A percentile compares a stretch with the other conserved stretches of the same genome.
phyloP scores from a whole-genome alignment of 2,888 invertebrate species.

The Eledona agricola region DNA sequence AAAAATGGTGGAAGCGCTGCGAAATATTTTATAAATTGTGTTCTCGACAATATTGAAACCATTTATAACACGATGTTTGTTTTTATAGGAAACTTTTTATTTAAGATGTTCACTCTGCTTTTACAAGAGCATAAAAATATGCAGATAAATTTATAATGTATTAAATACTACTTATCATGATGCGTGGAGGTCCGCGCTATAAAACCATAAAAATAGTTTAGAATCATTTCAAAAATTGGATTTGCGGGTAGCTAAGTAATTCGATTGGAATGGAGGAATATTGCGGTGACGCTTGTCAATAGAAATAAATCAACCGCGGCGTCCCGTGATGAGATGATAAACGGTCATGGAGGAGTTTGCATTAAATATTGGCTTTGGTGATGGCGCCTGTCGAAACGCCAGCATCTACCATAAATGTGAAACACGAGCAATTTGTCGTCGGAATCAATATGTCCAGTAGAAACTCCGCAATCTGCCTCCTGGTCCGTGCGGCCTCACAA shows the following conservation, averaged over 20 bases:
- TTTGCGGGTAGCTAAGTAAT: not conserved
- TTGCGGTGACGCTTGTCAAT: not conserved
- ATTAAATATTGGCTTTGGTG: slow-evolving; percentile 14
- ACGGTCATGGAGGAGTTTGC: slow-evolving; percentile 1
- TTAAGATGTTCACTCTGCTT: too few relatives aligned
- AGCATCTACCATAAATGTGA: slow-evolving; percentile 38
- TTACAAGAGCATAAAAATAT: too few relatives aligned
- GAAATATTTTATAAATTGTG: too few relatives aligned
- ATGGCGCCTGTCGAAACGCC: slow-evolving; percentile 5
- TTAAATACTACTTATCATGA: too few relatives aligned
- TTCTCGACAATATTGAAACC: too few relatives aligned
- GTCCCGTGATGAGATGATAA: slow-evolving; percentile 1
- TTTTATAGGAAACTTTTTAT: too few relatives aligned
- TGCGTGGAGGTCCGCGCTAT: too few relatives aligned
- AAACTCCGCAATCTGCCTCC: slow-evolving; percentile 46
- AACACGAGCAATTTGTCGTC: slow-evolving; percentile 45
- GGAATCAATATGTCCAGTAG: slow-evolving; percentile 45
- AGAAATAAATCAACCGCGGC: slow-evolving; percentile 2
- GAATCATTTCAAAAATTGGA: too few relatives aligned
- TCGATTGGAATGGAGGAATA: not conserved
- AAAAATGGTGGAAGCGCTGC: too few relatives aligned
- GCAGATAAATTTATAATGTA: too few relatives aligned
- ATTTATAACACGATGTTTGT: too few relatives aligned
- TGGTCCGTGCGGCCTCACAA: slow-evolving; percentile 42
- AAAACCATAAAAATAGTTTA: too few relatives aligned